A percentile compares a stretch with the other conserved stretches of the same genome.
These are phyloP conservation scores for Dasyurus viverrinus DNA, from an alignment of 2,113 vertebrate genomes.

Conservation along the genomic window DNA sequence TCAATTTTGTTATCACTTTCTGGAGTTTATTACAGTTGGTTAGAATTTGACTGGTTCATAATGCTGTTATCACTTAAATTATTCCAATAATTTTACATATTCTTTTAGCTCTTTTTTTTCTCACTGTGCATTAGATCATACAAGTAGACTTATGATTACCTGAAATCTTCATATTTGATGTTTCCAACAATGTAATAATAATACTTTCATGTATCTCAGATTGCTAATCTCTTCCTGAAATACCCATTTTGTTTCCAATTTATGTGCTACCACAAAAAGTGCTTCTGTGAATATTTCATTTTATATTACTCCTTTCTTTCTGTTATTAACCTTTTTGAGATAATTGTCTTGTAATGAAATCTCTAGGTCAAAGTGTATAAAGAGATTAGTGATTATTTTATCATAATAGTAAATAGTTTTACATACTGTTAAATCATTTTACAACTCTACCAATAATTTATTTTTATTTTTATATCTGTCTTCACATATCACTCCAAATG, in stretches of 20 bases:
- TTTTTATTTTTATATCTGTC: not conserved
- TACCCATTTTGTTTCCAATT: not conserved
- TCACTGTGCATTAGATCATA: not conserved
- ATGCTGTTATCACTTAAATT: not conserved
- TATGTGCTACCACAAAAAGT: not conserved
- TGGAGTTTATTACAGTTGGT: not conserved
- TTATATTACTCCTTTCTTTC: not conserved
- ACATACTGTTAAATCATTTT: not conserved
- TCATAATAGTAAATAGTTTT: not conserved
- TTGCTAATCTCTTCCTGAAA: not conserved
- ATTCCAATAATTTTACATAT: not conserved
- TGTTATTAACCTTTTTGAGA: not conserved
- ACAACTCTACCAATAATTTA: not conserved
- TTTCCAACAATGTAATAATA: not conserved
- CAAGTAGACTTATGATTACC: not conserved
- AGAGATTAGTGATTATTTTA: not conserved
- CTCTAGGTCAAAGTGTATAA: not conserved
- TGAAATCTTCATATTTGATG: not conserved
- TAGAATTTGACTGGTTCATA: not conserved
- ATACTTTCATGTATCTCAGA: not conserved
- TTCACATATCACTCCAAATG: not conserved
- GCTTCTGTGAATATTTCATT: not conserved
- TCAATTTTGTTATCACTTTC: not conserved
- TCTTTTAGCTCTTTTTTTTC: not conserved
- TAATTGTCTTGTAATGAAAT: not conserved